Percentiles rank a stretch among this genome's conserved stretches.
These are phyloP conservation scores for Drosophila sucinea DNA, from an alignment of 1,140 invertebrate genomes.

Conservation along the genomic window DNA sequence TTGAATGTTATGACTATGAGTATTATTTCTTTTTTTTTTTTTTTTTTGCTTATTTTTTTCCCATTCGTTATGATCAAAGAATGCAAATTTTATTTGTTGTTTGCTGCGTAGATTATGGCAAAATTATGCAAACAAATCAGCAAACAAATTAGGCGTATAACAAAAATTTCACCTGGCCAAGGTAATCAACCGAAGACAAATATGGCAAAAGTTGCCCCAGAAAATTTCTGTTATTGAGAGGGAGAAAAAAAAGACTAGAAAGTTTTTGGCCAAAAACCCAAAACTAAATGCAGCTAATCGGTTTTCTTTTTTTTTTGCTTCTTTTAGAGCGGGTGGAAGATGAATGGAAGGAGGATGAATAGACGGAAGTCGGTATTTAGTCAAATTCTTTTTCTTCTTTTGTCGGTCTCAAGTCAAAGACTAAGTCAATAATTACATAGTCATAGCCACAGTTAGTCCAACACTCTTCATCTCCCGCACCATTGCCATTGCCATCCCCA, in stretches of 20 bases:
- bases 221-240: conserved; percentile 42
- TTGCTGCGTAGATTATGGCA: conserved; percentile 48
- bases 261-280: conserved; percentile 37
- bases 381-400: conserved; percentile 31
- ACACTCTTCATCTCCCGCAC: background rate
- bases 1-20: conserved; percentile 20
- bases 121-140: conserved; percentile 63
- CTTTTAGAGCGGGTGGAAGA: conserved; percentile 15
- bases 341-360: conserved; percentile 43
- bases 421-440: conserved; percentile 71
- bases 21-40: conserved; percentile 3
- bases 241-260: conserved; percentile 52
- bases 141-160: conserved; percentile 63
- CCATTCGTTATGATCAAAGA: conserved; percentile 33
- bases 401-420: conserved; percentile 53
- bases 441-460: conserved; percentile 4
- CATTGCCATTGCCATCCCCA: background rate
- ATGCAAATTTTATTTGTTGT: conserved; percentile 55
- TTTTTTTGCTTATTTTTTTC: conserved; percentile 18
- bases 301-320: background rate
- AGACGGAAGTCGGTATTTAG: conserved; percentile 37
- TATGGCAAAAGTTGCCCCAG: conserved; percentile 65
- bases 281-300: conserved; percentile 38
- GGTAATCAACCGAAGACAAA: conserved; percentile 60
- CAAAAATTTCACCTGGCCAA: conserved; percentile 74